phyloP scores from a whole-genome alignment of 1,140 invertebrate species.

The Zaprionus nigranus region DNA sequence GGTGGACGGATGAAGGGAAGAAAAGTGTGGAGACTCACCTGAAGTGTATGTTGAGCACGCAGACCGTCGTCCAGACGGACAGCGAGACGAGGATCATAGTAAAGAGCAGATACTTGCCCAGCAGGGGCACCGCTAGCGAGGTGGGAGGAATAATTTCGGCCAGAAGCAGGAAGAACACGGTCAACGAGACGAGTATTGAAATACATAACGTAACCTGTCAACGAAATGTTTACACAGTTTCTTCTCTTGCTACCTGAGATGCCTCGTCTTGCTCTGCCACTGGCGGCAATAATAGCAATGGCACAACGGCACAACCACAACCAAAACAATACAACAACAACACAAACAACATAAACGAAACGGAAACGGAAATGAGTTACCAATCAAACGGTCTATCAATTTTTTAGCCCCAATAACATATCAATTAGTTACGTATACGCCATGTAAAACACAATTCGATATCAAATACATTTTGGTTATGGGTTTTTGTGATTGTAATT shows the following conservation, averaged over 20 bases:
- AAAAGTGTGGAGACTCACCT: conserved; percentile 88
- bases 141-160: conserved; percentile 99
- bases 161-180: conserved; percentile 98
- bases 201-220: conserved; percentile 95
- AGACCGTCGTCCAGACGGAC: conserved; percentile 98
- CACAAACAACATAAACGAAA: conserved; percentile 49
- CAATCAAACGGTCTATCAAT: conserved; percentile 31
- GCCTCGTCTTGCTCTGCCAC: conserved; percentile 7
- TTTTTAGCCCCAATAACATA: conserved; percentile 52
- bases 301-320: conserved; percentile 50
- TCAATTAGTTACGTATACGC: conserved; percentile 57
- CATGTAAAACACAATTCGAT: conserved; percentile 35
- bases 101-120: conserved; percentile 98
- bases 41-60: conserved; percentile 98
- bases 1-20: background rate
- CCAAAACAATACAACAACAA: conserved; percentile 56
- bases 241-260: conserved; percentile 19
- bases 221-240: conserved; percentile 81
- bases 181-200: conserved; percentile 98
- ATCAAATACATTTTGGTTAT: conserved; percentile 14
- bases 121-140: conserved; percentile 97
- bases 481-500: too few species aligned
- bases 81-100: conserved; percentile 99
- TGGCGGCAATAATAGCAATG: conserved; percentile 51
- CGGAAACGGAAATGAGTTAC: conserved; percentile 11